phyloP scores from a whole-genome alignment of 2,113 vertebrate species.

The Butorides virescens region DNA sequence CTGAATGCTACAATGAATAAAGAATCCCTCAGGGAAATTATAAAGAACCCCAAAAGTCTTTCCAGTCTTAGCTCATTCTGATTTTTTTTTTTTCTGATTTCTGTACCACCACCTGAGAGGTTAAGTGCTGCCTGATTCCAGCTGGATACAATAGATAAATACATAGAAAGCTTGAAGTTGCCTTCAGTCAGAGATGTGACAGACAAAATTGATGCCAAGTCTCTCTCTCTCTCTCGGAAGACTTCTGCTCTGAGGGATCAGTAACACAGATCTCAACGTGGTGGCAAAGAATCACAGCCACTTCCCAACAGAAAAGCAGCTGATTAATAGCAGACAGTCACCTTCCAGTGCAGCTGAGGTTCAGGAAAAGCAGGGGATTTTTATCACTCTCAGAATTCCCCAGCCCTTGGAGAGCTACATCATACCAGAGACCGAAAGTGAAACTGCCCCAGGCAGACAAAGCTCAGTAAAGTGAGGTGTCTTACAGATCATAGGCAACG shows the following conservation, averaged over 20 bases:
- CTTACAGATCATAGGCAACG: neutral
- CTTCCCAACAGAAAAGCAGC: neutral
- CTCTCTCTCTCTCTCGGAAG: neutral
- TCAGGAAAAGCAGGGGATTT: conserved; percentile 12
- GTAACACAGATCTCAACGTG: neutral
- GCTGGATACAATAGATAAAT: neutral
- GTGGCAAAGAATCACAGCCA: neutral
- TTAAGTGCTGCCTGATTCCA: neutral
- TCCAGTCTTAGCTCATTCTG: neutral
- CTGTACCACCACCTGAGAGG: neutral
- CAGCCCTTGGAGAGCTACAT: neutral
- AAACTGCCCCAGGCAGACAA: neutral
- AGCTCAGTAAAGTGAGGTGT: neutral
- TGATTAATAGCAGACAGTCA: neutral
- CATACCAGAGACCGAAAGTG: neutral
- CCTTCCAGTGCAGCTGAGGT: neutral
- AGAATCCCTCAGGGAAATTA: neutral
- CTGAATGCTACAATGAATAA: neutral
- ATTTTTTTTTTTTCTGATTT: neutral
- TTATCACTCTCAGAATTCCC: neutral
- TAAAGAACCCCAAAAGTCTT: neutral
- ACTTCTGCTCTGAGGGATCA: neutral
- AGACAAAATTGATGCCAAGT: neutral
- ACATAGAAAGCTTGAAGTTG: neutral
- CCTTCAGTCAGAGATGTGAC: neutral